Evolutionary conservation across 2,888 invertebrate species (phyloP).

Genomic region (Platerodrilus igneus): DNA sequence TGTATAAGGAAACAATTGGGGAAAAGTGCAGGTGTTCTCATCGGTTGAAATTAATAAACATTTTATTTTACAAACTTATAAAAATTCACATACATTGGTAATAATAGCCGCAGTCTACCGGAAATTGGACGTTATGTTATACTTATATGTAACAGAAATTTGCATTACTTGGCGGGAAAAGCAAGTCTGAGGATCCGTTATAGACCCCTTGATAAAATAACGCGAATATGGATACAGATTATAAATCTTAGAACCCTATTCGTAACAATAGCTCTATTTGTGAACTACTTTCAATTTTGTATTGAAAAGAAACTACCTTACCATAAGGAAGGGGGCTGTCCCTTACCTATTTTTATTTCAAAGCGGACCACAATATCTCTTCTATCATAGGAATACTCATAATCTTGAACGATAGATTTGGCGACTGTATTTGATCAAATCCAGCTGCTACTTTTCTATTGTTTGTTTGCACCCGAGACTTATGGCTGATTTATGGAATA

Average conservation of each 20-base stretch:
- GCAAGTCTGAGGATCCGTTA: too few relatives aligned
- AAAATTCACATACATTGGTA: too few relatives aligned
- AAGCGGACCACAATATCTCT: conserved; percentile 12
- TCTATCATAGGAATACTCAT: conserved; percentile 6
- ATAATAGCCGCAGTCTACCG: too few relatives aligned
- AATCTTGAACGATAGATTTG: conserved; percentile 9
- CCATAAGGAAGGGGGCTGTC: conserved; percentile 11
- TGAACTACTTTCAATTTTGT: conserved; percentile 14
- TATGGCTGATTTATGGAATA: too few relatives aligned
- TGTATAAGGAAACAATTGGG: too few relatives aligned
- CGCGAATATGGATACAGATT: neutral
- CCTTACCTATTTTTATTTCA: conserved; percentile 9
- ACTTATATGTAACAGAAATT: too few relatives aligned
- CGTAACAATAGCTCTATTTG: conserved; percentile 13
- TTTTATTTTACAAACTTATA: too few relatives aligned
- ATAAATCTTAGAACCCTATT: conserved; percentile 12
- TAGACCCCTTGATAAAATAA: too few relatives aligned
- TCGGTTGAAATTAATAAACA: too few relatives aligned
- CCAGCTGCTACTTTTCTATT: conserved; percentile 18
- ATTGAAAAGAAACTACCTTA: conserved; percentile 14
- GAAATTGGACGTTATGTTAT: too few relatives aligned
- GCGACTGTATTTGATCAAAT: conserved; percentile 16
- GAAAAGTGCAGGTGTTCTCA: too few relatives aligned
- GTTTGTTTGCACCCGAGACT: conserved; percentile 6
- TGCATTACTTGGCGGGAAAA: too few relatives aligned